Percentiles rank a stretch among this genome's conserved stretches.
phyloP scores from a whole-genome alignment of 1,140 invertebrate genomes.

The Agrilus planipennis region DNA sequence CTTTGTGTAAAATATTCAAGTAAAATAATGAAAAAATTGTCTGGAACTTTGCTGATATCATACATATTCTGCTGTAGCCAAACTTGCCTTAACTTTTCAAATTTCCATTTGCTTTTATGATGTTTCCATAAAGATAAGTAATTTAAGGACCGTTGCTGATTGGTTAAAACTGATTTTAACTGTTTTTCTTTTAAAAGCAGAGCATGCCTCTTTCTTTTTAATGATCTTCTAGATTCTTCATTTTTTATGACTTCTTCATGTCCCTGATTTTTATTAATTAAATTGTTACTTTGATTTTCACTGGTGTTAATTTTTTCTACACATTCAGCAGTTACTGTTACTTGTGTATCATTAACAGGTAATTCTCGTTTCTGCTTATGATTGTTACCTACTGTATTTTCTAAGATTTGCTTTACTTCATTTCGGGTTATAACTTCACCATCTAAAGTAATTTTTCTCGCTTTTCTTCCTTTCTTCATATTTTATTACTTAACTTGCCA shows the following conservation, averaged over 20 bases:
- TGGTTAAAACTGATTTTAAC: slow-evolving; percentile 16
- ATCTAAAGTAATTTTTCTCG: background rate
- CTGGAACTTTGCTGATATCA: slow-evolving; percentile 41
- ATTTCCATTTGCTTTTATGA: slow-evolving; percentile 57
- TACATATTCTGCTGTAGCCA: slow-evolving; percentile 59
- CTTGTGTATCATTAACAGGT: background rate
- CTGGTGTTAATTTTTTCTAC: background rate
- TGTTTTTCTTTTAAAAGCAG: slow-evolving; percentile 21
- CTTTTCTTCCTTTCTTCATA: background rate
- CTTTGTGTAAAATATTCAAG: slow-evolving; percentile 57
- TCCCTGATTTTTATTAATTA: slow-evolving; percentile 1
- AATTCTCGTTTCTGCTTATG: too few species aligned
- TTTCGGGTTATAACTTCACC: too few species aligned
- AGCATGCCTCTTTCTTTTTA: slow-evolving; percentile 20
- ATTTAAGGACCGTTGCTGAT: slow-evolving; percentile 36
- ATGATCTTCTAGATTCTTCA: slow-evolving; percentile 19
- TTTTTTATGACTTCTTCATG: too few species aligned
- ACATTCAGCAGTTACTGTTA: background rate
- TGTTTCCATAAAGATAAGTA: slow-evolving; percentile 59
- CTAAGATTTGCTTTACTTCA: too few species aligned
- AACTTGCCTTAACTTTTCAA: slow-evolving; percentile 61
- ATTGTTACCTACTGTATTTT: too few species aligned
- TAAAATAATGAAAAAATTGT: slow-evolving; percentile 47
- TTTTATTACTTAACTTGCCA: slow-evolving; percentile 1
- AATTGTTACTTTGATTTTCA: background rate